A percentile compares a stretch with the other conserved stretches of the same genome.
Conservation (phyloP, 2,797 vertebrate genomes). For the Mus spretus region DNA sequence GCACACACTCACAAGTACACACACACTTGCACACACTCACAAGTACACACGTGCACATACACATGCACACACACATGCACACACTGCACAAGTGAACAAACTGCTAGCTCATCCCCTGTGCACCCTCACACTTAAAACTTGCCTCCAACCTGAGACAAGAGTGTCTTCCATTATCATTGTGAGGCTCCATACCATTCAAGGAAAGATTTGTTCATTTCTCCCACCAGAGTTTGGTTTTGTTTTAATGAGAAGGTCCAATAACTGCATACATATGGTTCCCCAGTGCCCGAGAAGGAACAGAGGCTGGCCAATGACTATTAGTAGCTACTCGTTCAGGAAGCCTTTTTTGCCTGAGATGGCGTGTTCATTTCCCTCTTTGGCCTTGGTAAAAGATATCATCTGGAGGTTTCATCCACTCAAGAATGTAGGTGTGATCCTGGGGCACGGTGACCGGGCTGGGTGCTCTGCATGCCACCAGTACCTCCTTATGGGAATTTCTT, state of each 20-base stretch:
- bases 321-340: slow-evolving; percentile 38
- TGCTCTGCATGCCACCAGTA: accelerated
- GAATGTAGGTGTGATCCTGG: accelerated
- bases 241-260: neutral
- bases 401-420: neutral
- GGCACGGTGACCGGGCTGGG: accelerated
- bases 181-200: neutral
- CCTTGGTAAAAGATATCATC: neutral
- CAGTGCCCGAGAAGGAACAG: neutral
- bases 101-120: neutral
- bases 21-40: neutral
- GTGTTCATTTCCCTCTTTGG: neutral
- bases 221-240: neutral
- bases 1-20: neutral
- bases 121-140: neutral
- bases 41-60: too few relatives aligned
- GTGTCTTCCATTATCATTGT: neutral
- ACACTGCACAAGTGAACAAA: neutral
- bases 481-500: neutral
- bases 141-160: neutral
- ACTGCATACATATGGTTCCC: neutral
- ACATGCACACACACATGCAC: too few relatives aligned
- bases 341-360: neutral
- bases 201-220: neutral
- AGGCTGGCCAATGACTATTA: neutral